Percentiles rank a stretch among this genome's conserved stretches.
These are phyloP conservation scores for Psephotus haematonotus DNA, from an alignment of 2,113 vertebrate species.

Conservation along the genomic window DNA sequence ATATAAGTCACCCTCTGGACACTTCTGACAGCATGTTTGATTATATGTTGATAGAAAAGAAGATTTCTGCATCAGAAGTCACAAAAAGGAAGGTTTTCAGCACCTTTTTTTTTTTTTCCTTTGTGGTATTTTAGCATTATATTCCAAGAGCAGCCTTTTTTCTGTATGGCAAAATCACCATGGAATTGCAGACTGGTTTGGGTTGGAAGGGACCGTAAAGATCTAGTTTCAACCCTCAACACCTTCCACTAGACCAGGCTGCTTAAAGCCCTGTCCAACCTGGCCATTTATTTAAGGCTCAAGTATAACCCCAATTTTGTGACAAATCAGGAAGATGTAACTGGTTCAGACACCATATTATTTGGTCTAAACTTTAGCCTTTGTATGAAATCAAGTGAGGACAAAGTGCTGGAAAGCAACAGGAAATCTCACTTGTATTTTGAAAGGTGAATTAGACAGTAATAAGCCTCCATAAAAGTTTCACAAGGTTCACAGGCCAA, in stretches of 20 bases:
- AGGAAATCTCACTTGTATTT: background rate
- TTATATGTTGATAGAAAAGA: background rate
- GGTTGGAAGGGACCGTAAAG: background rate
- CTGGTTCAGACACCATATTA: background rate
- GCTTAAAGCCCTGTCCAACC: background rate
- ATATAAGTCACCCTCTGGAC: background rate
- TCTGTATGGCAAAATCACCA: background rate
- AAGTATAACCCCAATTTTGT: background rate
- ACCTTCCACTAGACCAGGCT: background rate
- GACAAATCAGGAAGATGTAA: background rate
- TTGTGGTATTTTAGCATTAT: background rate
- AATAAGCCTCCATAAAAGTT: conserved; percentile 8
- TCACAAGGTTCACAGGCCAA: background rate
- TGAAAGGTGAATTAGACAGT: conserved; percentile 1
- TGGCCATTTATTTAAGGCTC: background rate
- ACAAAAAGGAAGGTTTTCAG: background rate
- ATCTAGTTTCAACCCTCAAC: background rate
- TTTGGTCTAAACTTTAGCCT: background rate
- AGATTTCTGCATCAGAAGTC: background rate
- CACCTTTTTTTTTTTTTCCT: background rate
- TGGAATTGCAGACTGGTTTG: background rate
- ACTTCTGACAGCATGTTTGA: background rate
- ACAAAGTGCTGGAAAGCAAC: background rate
- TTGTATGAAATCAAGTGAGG: background rate
- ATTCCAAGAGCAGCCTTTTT: background rate